These are phyloP conservation scores for Neotoxoptera formosana DNA, from an alignment of 1,140 invertebrate genomes.

Conservation along the genomic window DNA sequence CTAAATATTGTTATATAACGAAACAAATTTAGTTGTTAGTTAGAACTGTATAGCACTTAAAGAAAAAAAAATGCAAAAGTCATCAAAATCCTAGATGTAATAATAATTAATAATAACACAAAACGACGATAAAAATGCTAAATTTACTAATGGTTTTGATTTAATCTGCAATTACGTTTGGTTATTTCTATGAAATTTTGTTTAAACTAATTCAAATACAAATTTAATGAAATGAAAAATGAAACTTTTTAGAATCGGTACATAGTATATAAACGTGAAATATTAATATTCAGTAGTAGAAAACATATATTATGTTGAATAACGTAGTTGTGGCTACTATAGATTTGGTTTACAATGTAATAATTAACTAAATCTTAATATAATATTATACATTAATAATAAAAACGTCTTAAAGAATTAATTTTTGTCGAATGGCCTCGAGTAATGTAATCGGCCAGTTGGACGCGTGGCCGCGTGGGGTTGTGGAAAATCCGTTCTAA, in stretches of 20 bases:
- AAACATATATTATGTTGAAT: not conserved
- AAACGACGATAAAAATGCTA: not conserved
- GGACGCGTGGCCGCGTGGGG: not conserved
- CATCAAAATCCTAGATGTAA: too few species aligned
- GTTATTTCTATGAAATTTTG: not conserved
- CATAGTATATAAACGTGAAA: too few species aligned
- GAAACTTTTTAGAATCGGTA: too few species aligned
- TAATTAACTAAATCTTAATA: not conserved
- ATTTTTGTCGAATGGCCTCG: not conserved
- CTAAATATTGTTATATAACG: too few species aligned
- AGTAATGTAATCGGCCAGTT: conserved; percentile 6
- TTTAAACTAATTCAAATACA: too few species aligned
- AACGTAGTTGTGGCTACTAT: not conserved
- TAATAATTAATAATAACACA: not conserved
- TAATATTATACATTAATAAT: not conserved
- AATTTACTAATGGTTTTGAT: not conserved
- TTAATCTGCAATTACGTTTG: not conserved
- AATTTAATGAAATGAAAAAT: too few species aligned
- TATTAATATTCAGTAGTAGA: not conserved
- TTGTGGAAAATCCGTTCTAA: not conserved
- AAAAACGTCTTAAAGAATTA: not conserved
- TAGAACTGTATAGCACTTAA: too few species aligned
- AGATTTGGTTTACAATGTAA: not conserved
- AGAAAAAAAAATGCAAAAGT: too few species aligned
- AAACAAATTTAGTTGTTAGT: too few species aligned